Percentiles rank a stretch among this genome's conserved stretches.
Conservation (phyloP, 2,888 invertebrate species). For the Gnatocerus cornutus region DNA sequence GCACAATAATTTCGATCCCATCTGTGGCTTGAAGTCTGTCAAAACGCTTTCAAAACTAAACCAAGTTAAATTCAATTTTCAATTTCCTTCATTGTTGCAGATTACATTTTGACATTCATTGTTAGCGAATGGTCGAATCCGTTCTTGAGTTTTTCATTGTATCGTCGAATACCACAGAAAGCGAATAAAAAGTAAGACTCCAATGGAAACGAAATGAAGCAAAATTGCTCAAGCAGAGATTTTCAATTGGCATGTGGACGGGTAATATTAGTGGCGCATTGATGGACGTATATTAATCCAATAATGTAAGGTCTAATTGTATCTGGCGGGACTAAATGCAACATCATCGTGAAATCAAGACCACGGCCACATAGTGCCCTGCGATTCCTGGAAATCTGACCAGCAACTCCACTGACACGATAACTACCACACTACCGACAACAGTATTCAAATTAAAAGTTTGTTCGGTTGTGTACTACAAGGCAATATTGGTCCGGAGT, state of each 20-base stretch:
- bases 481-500: constrained; percentile 36
- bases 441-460: constrained; percentile 61
- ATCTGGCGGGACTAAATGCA: constrained; percentile 55
- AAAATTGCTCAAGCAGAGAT: constrained; percentile 54
- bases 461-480: constrained; percentile 44
- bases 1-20: neutral
- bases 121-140: constrained; percentile 2
- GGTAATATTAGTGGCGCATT: constrained; percentile 45
- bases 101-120: constrained; percentile 15
- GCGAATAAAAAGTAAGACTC: constrained; percentile 18
- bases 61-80: constrained; percentile 16
- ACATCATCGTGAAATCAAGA: constrained; percentile 57
- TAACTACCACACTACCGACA: constrained; percentile 58
- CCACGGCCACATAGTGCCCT: constrained; percentile 52
- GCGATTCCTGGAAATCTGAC: constrained; percentile 61
- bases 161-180: constrained; percentile 15
- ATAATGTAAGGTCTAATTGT: constrained; percentile 56
- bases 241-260: constrained; percentile 54
- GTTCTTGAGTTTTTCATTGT: constrained; percentile 24
- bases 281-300: constrained; percentile 54
- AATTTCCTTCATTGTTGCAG: constrained; percentile 12
- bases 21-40: constrained; percentile 2
- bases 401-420: constrained; percentile 57
- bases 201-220: constrained; percentile 31
- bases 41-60: neutral